These are phyloP conservation scores for Drosophila neotestacea DNA, from an alignment of 2,888 invertebrate species.

Conservation along the genomic window DNA sequence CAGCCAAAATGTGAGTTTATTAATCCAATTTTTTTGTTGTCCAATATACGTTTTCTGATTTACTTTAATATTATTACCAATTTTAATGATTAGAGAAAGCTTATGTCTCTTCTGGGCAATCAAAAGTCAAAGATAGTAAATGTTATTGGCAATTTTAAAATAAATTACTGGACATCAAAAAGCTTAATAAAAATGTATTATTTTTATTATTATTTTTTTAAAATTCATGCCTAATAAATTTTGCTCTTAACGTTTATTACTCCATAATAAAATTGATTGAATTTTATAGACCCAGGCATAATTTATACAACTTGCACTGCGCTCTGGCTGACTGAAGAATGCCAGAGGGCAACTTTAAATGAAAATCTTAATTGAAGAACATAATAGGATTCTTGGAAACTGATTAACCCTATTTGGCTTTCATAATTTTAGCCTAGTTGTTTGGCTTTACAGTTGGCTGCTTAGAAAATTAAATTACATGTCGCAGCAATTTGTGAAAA, in stretches of 20 bases:
- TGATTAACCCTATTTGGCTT: conserved; percentile 22
- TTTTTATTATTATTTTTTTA: too few relatives aligned
- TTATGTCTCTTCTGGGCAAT: too few relatives aligned
- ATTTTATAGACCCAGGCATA: neutral
- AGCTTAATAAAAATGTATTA: too few relatives aligned
- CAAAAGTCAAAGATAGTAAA: too few relatives aligned
- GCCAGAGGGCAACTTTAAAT: conserved; percentile 1
- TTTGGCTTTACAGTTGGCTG: conserved; percentile 17
- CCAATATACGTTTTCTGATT: too few relatives aligned
- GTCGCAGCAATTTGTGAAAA: conserved; percentile 38
- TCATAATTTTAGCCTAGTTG: conserved; percentile 10
- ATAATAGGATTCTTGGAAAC: neutral
- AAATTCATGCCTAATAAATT: neutral
- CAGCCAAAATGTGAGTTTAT: too few relatives aligned
- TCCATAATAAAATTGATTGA: neutral
- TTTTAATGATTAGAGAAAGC: too few relatives aligned
- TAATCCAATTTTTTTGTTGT: too few relatives aligned
- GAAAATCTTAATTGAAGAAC: conserved; percentile 2
- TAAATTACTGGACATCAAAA: neutral
- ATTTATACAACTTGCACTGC: neutral
- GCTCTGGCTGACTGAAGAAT: neutral
- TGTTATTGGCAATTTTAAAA: neutral
- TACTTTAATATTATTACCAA: too few relatives aligned
- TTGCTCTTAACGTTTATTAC: neutral
- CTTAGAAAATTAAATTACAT: conserved; percentile 55